Evolutionary conservation across 2,797 vertebrate genomes (phyloP), one percentile per base, ranked within the genome.

Genomic region (Acanthurus leucopareius): DNA sequence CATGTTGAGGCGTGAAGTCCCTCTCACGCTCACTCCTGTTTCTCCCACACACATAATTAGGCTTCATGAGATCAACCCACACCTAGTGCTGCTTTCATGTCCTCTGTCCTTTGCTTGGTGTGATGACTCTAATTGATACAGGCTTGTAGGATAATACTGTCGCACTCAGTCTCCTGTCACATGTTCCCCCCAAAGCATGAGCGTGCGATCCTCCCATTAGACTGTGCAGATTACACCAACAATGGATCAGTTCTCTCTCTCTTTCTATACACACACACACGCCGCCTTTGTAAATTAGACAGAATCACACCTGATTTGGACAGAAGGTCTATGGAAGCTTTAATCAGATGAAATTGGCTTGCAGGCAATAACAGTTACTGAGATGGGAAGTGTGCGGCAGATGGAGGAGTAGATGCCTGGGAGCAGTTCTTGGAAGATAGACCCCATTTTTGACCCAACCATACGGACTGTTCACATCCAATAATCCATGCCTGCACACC

Each of bases 391-490:
- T 88, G 64, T 4, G 57, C 84, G 83, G 90, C 95, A 96, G 94
- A 95, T 94, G 95, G 95, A 91, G 86, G 87, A 88, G 91, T 74
- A 77, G 85, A 90, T 92, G 93, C 94, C 93, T 54, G 91, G 73
- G 81, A 93, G 93, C 92, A 59, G 67, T 82, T 75, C 86, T 92
- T 93, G 94, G 94, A 94, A 91, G 88, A 87, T 62, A 88, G 88
- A 84, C 85, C 88, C 84, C 40, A 49, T 92, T 92, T 92, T 69
- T 92, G 90, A 88, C 95, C 93, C 93, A 88, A 85, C 77, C 92
- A 91, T 92, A 92, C 84, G 90, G 92, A 75, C 79, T 51, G 79
- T 81, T 88, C 84, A 38, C 40, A 77, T 85, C 85, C 80, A 86
- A 83, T 86, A 86, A 89, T 87, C 88, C 91, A 75, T 51, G 75